phyloP scores from a whole-genome alignment of 2,888 invertebrate genomes.

The Pilophorus perplexus region DNA sequence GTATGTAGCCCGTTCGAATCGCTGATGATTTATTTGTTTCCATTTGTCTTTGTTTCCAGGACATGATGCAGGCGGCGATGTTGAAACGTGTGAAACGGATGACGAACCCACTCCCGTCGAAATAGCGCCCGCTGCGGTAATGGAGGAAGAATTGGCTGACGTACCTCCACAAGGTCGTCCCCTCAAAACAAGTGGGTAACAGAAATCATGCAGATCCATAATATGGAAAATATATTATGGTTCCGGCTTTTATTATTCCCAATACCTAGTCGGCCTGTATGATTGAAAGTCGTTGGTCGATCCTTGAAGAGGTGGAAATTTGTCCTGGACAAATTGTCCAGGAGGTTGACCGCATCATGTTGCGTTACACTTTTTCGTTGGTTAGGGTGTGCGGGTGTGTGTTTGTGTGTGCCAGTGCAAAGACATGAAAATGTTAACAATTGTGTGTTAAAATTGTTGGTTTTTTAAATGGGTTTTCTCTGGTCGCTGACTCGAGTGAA shows the following conservation, averaged over 20 bases:
- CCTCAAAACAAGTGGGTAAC: not conserved
- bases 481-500: not conserved
- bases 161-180: not conserved
- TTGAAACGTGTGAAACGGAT: too few species aligned
- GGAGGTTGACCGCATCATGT: too few species aligned
- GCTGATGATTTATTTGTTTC: not conserved
- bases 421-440: too few species aligned
- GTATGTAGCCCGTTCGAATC: not conserved
- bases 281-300: too few species aligned
- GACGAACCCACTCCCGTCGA: not conserved
- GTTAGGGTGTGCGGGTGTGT: too few species aligned
- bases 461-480: not conserved
- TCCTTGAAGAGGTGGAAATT: too few species aligned
- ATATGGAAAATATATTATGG: too few species aligned
- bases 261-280: too few species aligned
- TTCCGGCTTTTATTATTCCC: not conserved
- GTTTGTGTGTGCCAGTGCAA: too few species aligned
- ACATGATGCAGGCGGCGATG: not conserved
- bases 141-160: not conserved
- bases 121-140: too few species aligned
- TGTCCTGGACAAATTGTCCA: too few species aligned
- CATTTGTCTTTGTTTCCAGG: not conserved
- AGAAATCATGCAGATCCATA: slow-evolving; percentile 1
- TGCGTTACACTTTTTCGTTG: too few species aligned
- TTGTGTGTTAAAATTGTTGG: not conserved